Evolutionary conservation across 2,113 vertebrate genomes (phyloP).

Genomic region (Grantiella picta): DNA sequence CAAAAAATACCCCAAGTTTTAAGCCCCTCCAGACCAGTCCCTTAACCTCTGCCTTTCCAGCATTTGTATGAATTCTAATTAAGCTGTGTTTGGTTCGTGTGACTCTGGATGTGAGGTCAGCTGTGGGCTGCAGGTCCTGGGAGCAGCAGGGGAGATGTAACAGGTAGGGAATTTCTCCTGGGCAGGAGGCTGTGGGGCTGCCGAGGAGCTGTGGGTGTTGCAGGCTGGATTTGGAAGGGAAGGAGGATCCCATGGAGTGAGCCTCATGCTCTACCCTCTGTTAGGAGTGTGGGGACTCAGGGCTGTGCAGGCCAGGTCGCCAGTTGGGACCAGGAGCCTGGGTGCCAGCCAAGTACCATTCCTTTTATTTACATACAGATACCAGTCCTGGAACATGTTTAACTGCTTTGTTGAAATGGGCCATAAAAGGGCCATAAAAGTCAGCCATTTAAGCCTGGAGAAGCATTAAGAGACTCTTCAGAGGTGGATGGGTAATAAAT

Average conservation of each 20-base stretch:
- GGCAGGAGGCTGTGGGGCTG: background rate
- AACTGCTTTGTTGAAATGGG: constrained; percentile 29
- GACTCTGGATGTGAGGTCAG: background rate
- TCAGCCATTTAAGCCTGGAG: constrained; percentile 14
- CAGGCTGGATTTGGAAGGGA: background rate
- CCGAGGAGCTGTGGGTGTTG: accelerated
- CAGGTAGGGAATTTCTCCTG: no score
- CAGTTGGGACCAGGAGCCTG: background rate
- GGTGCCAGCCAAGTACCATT: background rate
- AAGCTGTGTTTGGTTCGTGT: background rate
- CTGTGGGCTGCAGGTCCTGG: background rate
- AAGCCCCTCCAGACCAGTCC: background rate
- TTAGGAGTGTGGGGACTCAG: background rate
- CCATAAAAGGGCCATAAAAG: constrained; percentile 35
- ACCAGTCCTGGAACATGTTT: background rate
- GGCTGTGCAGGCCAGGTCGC: background rate
- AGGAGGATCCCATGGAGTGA: background rate
- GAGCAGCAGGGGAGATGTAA: background rate
- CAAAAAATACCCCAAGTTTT: background rate
- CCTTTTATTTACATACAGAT: constrained; percentile 19
- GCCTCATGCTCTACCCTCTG: background rate
- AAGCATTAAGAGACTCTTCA: constrained; percentile 52
- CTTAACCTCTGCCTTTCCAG: background rate
- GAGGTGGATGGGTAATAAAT: background rate
- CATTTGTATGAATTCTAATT: background rate